Evolutionary conservation across 2,113 vertebrate species (phyloP).

Genomic region (Xiphias gladius): DNA sequence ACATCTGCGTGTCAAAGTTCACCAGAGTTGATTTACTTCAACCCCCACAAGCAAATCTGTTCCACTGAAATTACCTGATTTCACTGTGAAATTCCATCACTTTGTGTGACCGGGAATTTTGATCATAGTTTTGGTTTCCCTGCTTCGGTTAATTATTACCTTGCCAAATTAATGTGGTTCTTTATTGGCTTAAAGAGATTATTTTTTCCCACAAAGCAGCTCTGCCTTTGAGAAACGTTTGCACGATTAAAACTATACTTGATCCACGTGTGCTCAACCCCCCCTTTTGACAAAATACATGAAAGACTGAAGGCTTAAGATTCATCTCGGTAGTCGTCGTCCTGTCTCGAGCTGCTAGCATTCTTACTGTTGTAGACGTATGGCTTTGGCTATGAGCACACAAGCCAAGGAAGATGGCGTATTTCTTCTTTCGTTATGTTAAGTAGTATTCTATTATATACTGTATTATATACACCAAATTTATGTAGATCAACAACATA

Average conservation of each 20-base stretch:
- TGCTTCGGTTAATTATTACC: background rate
- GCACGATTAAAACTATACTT: background rate
- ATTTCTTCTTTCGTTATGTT: background rate
- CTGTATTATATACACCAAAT: no score
- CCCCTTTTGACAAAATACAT: background rate
- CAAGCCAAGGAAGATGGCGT: background rate
- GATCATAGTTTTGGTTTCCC: no score
- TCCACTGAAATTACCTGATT: no score
- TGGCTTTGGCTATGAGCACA: background rate
- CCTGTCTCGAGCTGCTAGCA: background rate
- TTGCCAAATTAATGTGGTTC: background rate
- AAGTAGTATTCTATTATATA: background rate
- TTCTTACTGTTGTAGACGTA: background rate
- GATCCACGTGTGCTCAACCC: background rate
- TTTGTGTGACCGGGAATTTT: no score
- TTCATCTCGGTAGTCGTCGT: background rate
- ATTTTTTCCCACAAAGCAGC: background rate
- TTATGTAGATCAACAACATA: background rate
- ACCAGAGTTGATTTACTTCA: no score
- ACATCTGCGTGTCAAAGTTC: no score
- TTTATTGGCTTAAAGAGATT: no score
- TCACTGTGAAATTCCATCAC: no score
- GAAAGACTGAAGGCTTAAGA: background rate
- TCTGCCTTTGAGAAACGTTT: constrained; percentile 32
- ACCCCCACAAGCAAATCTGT: no score